These are phyloP conservation scores for Dioctria rufipes DNA, from an alignment of 2,888 invertebrate genomes.

Conservation along the genomic window DNA sequence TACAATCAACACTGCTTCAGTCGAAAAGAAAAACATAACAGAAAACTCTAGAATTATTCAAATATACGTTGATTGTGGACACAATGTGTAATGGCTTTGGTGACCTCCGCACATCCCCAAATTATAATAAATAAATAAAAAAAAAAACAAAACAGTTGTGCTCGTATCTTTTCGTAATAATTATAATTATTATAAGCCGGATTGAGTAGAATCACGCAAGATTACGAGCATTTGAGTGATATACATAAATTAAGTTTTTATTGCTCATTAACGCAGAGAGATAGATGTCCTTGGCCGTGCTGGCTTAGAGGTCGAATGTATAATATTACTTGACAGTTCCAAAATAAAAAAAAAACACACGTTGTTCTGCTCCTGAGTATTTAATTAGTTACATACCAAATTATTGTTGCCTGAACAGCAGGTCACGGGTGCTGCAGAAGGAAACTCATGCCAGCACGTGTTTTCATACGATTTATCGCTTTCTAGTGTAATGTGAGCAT, in stretches of 20 bases:
- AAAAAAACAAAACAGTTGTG: conserved; percentile 11
- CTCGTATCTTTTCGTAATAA: background rate
- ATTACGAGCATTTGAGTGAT: conserved; percentile 30
- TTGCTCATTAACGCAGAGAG: conserved; percentile 27
- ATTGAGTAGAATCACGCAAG: conserved; percentile 23
- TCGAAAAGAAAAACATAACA: background rate
- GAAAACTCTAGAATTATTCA: background rate
- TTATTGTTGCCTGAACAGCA: background rate
- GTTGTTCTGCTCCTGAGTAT: too few relatives aligned
- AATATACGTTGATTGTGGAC: background rate
- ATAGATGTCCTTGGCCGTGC: conserved; percentile 30
- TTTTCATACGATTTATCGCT: too few relatives aligned
- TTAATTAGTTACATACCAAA: too few relatives aligned
- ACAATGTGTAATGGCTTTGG: conserved; percentile 29
- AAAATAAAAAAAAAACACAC: too few relatives aligned
- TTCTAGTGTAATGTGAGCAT: too few relatives aligned
- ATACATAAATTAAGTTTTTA: conserved; percentile 28
- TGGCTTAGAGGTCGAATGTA: conserved; percentile 12
- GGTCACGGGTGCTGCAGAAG: background rate
- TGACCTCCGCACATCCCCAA: conserved; percentile 25
- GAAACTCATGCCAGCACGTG: too few relatives aligned
- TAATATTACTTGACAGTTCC: too few relatives aligned
- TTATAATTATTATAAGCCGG: background rate
- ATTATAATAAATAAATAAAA: background rate
- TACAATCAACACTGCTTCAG: background rate